Evolutionary conservation across 2,888 invertebrate species (phyloP), one percentile per base, ranked within the genome.

Genomic region (Sphaeridia pumilis): DNA sequence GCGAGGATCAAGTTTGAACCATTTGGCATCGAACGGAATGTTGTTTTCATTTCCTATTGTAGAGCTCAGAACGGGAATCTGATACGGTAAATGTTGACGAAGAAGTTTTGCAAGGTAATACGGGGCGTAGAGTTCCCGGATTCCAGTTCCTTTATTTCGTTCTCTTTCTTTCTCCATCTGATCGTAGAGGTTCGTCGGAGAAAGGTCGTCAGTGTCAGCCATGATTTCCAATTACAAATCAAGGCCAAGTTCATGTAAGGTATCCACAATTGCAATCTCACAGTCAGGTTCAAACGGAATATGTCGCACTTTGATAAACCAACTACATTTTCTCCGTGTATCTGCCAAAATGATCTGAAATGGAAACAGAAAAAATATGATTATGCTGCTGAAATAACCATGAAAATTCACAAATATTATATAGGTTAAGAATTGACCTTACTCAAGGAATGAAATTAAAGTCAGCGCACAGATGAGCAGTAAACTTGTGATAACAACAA

Each of bases 151-250:
- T 5, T 22, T 41, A 17, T 28, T 46, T 1, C 12, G 7, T 14
- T 55, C 49, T n/a, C 60, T 20, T 48, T 60, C 58, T 12, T 14
- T 26, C 44, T 62, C 62, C 59, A 59, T 59, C 24, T 20, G 20
- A 2, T 46, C 10, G 31, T 53, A 61, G 10, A 61, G 47, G 24
- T 46, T 54, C 10, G 34, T 14, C 1, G 52, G 52, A n/a, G 42
- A 38, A 38, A 38, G 17, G 5, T 38, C 38, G 20, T 38, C 38
- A 17, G 12, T 38, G 17, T 38, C 38, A 5, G 10, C 17, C 20
- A 20, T 5, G 20, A 20, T 38, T 10, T 31, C 31, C 7, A 31
- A 14, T 31, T 31, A 31, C 31, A 31, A 31, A 31, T 31, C 14
- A 31, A 31, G 31, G 31, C 31, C 10, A 31, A 7, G 7, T 31